Conservation (phyloP, 2,113 vertebrate genomes). For the Chitala chitala region DNA sequence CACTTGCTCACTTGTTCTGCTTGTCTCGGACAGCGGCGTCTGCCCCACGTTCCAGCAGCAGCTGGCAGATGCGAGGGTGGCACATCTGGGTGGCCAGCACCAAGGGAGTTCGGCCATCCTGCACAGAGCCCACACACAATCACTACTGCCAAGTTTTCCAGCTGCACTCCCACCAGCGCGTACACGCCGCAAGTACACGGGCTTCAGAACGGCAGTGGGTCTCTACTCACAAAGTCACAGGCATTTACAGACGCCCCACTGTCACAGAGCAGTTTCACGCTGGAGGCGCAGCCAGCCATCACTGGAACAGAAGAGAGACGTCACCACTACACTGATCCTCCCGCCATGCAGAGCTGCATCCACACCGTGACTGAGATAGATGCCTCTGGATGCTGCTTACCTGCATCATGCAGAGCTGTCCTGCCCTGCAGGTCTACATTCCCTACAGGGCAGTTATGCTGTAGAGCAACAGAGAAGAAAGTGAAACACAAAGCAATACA, state of each 20-base stretch:
- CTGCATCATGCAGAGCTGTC: conserved; percentile 90
- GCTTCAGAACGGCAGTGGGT: conserved; percentile 15
- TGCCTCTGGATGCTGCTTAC: conserved; percentile 51
- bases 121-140: too few species aligned
- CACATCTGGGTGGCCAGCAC: conserved; percentile 96
- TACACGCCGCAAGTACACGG: too few species aligned
- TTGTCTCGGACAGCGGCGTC: conserved; percentile 84
- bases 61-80: conserved; percentile 79
- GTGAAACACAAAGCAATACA: neutral
- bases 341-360: neutral
- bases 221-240: conserved; percentile 77
- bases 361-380: neutral
- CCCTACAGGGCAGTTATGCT: conserved; percentile 93
- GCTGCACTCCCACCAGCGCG: too few species aligned
- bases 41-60: conserved; percentile 82
- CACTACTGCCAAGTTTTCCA: too few species aligned
- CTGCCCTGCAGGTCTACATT: conserved; percentile 87
- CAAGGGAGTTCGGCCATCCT: conserved; percentile 89
- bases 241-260: conserved; percentile 81
- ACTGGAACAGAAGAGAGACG: conserved; percentile 58
- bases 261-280: conserved; percentile 89
- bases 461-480: conserved; percentile 40
- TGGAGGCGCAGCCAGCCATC: conserved; percentile 87
- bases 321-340: too few species aligned
- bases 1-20: conserved; percentile 76